A percentile compares a stretch with the other conserved stretches of the same genome.
These are phyloP conservation scores for Hypotaenidia philippensis DNA, from an alignment of 2,797 vertebrate genomes.

Conservation along the genomic window DNA sequence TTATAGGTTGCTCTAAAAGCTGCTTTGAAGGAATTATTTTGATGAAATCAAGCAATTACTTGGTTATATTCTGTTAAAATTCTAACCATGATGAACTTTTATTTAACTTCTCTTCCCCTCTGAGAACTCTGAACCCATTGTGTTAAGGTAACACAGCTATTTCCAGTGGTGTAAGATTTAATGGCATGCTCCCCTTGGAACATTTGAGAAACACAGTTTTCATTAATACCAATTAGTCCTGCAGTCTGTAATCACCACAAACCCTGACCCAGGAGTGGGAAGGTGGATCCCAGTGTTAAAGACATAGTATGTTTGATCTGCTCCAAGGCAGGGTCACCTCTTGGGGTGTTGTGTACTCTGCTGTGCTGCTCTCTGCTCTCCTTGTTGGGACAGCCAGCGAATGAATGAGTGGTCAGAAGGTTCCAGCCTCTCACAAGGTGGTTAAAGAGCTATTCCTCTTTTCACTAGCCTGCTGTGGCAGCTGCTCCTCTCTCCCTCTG, in stretches of 20 bases:
- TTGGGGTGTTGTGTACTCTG: background rate
- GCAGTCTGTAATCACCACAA: background rate
- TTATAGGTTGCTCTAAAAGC: constrained; percentile 38
- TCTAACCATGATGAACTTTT: background rate
- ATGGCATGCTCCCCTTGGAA: background rate
- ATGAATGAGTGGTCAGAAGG: background rate
- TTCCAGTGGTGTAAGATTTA: background rate
- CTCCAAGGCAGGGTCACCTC: background rate
- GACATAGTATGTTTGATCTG: rapidly evolving
- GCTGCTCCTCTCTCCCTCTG: background rate
- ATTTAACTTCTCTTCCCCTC: background rate
- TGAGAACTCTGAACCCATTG: background rate
- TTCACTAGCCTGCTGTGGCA: background rate
- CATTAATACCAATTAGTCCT: background rate
- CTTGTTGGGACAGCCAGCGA: background rate
- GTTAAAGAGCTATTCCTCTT: background rate
- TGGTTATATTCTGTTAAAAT: constrained; percentile 47
- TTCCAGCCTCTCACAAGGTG: rapidly evolving
- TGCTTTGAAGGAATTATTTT: constrained; percentile 58
- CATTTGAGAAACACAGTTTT: background rate
- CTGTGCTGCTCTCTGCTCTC: background rate
- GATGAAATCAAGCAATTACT: constrained; percentile 49
- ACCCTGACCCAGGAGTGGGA: background rate
- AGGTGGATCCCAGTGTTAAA: background rate
- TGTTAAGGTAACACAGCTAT: background rate